Evolutionary conservation across 2,113 vertebrate species (phyloP).

Genomic region (Nannobrachium achirus): DNA sequence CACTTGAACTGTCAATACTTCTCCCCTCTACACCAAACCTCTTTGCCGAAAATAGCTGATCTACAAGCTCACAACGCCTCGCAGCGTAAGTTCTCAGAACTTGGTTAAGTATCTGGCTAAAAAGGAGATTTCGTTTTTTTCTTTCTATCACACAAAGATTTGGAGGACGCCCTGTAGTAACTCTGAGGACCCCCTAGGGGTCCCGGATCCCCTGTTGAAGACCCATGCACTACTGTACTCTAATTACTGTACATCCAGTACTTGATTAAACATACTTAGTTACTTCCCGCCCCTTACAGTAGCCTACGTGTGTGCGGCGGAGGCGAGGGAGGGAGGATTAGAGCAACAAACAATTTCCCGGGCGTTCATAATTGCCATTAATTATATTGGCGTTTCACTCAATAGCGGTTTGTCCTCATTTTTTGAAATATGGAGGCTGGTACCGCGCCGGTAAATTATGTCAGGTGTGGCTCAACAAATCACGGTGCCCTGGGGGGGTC

Average conservation of each 20-base stretch:
- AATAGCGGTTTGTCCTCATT: slow-evolving; percentile 64
- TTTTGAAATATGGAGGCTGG: slow-evolving; percentile 65
- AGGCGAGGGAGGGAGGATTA: neutral
- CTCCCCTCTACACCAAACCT: too few relatives aligned
- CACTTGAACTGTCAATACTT: too few relatives aligned
- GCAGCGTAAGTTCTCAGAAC: too few relatives aligned
- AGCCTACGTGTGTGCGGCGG: too few relatives aligned
- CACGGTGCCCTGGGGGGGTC: slow-evolving; percentile 46
- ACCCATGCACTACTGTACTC: neutral
- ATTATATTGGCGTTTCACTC: slow-evolving; percentile 66
- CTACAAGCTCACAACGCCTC: too few relatives aligned
- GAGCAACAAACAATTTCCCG: slow-evolving; percentile 52
- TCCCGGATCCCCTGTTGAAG: too few relatives aligned
- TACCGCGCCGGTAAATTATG: slow-evolving; percentile 61
- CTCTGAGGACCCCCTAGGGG: too few relatives aligned
- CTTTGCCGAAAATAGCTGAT: too few relatives aligned
- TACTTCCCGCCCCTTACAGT: neutral
- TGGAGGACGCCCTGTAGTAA: too few relatives aligned
- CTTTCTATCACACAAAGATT: too few relatives aligned
- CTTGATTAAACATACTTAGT: neutral
- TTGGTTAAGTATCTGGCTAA: too few relatives aligned
- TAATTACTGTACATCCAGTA: neutral
- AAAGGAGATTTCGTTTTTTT: too few relatives aligned
- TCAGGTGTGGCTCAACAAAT: slow-evolving; percentile 71
- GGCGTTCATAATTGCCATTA: slow-evolving; percentile 59